Conservation (phyloP, 2,113 vertebrate genomes). For the Cyprinodon tularosa region DNA sequence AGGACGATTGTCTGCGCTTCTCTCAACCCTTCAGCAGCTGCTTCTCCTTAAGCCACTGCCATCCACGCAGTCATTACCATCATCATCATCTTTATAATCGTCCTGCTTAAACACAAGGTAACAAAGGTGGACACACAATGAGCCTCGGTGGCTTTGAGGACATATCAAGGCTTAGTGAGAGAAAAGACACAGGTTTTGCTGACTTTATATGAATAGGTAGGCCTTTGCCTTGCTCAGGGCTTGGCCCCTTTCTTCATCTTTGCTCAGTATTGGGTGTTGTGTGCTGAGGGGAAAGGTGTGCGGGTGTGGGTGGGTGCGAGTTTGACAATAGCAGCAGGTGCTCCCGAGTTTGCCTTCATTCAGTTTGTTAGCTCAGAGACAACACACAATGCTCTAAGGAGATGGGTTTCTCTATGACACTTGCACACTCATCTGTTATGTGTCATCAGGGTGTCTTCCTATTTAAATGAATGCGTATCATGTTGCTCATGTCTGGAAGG, state of each 20-base stretch:
- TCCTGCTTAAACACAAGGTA: conserved; percentile 70
- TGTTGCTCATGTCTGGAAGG: conserved; percentile 40
- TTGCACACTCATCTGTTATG: conserved; percentile 50
- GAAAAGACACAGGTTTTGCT: conserved; percentile 65
- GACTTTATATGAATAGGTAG: conserved; percentile 68
- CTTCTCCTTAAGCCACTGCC: conserved; percentile 73
- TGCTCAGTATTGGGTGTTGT: conserved; percentile 79
- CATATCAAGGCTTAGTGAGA: conserved; percentile 73
- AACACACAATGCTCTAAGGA: conserved; percentile 65
- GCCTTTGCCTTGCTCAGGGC: conserved; percentile 60
- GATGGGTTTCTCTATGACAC: conserved; percentile 45
- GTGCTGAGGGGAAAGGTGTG: conserved; percentile 77
- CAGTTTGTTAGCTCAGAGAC: conserved; percentile 72
- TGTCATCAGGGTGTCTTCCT: conserved; percentile 34
- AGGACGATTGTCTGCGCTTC: conserved; percentile 64
- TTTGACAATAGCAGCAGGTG: conserved; percentile 74
- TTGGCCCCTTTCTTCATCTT: conserved; percentile 76
- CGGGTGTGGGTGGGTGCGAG: conserved; percentile 62
- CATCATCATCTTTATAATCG: conserved; percentile 66
- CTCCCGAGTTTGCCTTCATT: conserved; percentile 65
- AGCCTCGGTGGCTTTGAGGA: conserved; percentile 66
- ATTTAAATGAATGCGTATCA: conserved; percentile 46
- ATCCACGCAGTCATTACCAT: conserved; percentile 59
- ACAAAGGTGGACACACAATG: conserved; percentile 75
- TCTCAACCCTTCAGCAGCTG: conserved; percentile 74